Evolutionary conservation across 2,888 invertebrate genomes (phyloP).

Genomic region (Himalopsyche kuldschensis): DNA sequence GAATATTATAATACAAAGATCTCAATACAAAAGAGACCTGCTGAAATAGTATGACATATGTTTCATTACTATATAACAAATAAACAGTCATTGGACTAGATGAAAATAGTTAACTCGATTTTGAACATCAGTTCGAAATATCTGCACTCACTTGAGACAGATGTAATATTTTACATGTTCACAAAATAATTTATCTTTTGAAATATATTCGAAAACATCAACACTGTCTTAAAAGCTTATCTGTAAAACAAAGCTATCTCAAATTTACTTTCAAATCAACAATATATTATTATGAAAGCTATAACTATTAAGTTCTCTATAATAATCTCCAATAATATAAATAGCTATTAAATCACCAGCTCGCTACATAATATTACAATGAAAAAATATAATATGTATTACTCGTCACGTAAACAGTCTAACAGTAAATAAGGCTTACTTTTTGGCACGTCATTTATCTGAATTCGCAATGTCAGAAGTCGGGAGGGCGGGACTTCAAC

Average conservation of each 20-base stretch:
- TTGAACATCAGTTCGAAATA: not conserved
- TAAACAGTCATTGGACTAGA: not conserved
- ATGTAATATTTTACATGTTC: not conserved
- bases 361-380: constrained; percentile 21
- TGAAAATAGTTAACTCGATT: not conserved
- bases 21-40: not conserved
- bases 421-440: constrained; percentile 30
- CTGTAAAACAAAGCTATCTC: not conserved
- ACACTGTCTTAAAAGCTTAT: not conserved
- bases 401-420: constrained; percentile 32
- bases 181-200: not conserved
- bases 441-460: constrained; percentile 33
- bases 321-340: constrained; percentile 15
- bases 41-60: not conserved
- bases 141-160: not conserved
- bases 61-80: not conserved
- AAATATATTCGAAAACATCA: not conserved
- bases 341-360: constrained; percentile 9
- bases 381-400: constrained; percentile 30
- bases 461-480: constrained; percentile 13
- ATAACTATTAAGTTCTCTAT: not conserved
- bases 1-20: not conserved
- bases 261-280: not conserved
- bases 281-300: not conserved
- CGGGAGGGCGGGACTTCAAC: not conserved